phyloP scores from a whole-genome alignment of 2,113 vertebrate genomes.

The Hemicordylus capensis region DNA sequence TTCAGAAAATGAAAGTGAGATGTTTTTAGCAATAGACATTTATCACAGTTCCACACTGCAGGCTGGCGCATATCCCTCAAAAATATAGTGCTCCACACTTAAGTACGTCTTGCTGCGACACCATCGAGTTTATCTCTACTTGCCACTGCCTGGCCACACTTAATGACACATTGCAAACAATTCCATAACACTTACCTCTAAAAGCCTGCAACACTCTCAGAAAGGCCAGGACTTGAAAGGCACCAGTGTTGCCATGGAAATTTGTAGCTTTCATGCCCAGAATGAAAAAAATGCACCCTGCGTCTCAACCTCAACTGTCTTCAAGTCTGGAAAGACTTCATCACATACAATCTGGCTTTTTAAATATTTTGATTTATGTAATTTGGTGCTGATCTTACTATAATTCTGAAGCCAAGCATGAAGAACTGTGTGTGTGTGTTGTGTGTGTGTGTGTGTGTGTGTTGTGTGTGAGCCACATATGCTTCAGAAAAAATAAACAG shows the following conservation, averaged over 20 bases:
- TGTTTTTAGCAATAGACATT: neutral
- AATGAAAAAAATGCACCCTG: neutral
- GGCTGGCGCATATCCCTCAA: neutral
- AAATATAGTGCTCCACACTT: neutral
- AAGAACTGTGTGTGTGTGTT: too few relatives aligned
- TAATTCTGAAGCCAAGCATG: neutral
- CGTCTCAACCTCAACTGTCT: neutral
- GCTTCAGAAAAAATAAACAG: too few relatives aligned
- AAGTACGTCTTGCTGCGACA: neutral
- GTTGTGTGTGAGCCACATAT: too few relatives aligned
- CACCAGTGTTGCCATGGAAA: conserved; percentile 18
- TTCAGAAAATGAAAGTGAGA: conserved; percentile 21
- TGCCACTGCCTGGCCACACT: neutral
- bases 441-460: too few relatives aligned
- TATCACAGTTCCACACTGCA: neutral
- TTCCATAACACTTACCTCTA: conserved; percentile 13
- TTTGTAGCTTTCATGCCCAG: neutral
- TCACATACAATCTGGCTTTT: neutral
- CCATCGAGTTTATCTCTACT: neutral
- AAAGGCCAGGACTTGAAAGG: conserved; percentile 4
- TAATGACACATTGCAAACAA: conserved; percentile 24
- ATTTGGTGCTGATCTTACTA: neutral
- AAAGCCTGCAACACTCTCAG: conserved; percentile 22
- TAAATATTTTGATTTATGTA: neutral
- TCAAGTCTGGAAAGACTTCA: neutral